phyloP scores from a whole-genome alignment of 1,140 invertebrate species.

The Mya arenaria region DNA sequence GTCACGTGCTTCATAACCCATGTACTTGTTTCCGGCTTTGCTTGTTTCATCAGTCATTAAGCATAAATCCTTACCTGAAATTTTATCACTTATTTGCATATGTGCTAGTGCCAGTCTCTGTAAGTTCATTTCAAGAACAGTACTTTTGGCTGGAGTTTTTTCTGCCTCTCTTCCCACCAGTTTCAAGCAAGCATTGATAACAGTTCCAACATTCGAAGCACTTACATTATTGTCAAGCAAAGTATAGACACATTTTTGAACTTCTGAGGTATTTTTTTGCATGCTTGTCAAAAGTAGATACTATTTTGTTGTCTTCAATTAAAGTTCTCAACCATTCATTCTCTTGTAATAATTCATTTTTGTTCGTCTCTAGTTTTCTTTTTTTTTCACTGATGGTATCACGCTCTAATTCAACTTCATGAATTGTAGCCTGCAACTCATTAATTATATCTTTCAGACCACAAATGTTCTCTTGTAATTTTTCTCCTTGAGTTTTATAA shows the following conservation, averaged over 20 bases:
- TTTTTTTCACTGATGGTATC: no score
- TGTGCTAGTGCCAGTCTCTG: conserved; percentile 2
- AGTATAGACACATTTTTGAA: conserved; percentile 13
- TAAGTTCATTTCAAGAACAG: conserved; percentile 32
- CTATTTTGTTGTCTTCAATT: no score
- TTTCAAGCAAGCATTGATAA: conserved; percentile 18
- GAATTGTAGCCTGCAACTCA: no score
- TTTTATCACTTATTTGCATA: background rate
- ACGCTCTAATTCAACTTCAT: no score
- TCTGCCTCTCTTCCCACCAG: background rate
- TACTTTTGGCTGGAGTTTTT: background rate
- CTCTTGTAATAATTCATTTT: no score
- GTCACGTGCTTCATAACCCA: conserved; percentile 38
- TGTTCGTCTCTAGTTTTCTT: no score
- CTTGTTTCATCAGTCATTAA: conserved; percentile 41
- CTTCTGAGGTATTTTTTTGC: background rate
- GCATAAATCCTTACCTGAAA: conserved; percentile 1
- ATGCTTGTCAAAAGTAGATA: no score
- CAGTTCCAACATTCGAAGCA: conserved; percentile 37
- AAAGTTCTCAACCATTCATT: no score
- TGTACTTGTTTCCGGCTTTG: conserved; percentile 9
- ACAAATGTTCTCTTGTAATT: no score
- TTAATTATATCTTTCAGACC: no score
- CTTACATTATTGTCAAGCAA: conserved; percentile 11
- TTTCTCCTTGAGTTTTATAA: no score